Percentiles rank a stretch among this genome's conserved stretches.
These are phyloP conservation scores for Lepidurus apus DNA, from an alignment of 1,140 invertebrate genomes.

Conservation along the genomic window DNA sequence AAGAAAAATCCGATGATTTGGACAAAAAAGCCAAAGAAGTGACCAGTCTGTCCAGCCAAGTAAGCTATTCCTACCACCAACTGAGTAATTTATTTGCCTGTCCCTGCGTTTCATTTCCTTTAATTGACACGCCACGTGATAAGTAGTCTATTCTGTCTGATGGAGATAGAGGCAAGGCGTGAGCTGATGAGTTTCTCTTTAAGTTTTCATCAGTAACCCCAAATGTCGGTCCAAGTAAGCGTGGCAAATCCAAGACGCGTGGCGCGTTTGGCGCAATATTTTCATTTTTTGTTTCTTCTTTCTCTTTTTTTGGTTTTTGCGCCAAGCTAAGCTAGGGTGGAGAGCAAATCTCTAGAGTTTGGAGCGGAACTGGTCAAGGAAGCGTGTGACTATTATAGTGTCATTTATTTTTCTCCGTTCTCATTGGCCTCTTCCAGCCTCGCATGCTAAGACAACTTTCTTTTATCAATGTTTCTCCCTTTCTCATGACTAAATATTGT, in stretches of 20 bases:
- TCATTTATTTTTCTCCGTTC: neutral
- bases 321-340: neutral
- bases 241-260: neutral
- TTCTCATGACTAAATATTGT: constrained; percentile 22
- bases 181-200: neutral
- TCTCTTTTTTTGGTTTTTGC: too few species aligned
- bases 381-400: neutral
- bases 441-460: neutral
- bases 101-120: neutral
- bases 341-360: neutral
- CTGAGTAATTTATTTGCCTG: constrained; percentile 5
- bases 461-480: neutral
- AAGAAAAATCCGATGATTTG: constrained; percentile 69
- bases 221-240: neutral
- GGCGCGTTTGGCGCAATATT: neutral
- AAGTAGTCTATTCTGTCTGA: neutral
- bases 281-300: too few species aligned
- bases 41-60: constrained; percentile 71
- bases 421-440: too few species aligned
- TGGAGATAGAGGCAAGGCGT: neutral
- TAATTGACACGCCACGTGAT: neutral
- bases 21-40: constrained; percentile 71
- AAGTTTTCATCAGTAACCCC: neutral
- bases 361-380: neutral
- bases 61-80: constrained; percentile 44